Evolutionary conservation across 2,888 invertebrate genomes (phyloP).

Genomic region (Lycaena phlaeas): DNA sequence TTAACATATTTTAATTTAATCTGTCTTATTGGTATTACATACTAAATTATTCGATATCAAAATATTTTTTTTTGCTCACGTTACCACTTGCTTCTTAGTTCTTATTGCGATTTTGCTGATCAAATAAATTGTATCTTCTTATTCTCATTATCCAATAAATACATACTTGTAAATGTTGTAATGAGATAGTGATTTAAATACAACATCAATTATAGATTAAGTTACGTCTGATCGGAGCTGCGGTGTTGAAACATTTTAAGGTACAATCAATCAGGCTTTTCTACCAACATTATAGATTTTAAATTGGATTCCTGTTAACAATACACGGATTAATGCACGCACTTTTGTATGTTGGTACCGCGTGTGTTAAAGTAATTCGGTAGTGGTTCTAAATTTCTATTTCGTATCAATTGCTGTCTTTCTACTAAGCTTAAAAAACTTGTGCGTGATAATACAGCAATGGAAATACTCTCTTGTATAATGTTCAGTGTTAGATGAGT

Average conservation of each 20-base stretch:
- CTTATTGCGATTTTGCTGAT: too few species aligned
- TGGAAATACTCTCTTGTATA: constrained; percentile 42
- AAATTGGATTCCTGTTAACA: constrained; percentile 68
- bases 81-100: too few species aligned
- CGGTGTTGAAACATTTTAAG: constrained; percentile 39
- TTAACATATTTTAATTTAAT: too few species aligned
- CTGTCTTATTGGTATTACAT: too few species aligned
- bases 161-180: background rate
- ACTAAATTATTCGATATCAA: too few species aligned
- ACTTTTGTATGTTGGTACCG: constrained; percentile 47
- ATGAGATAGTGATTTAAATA: background rate
- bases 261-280: constrained; percentile 66
- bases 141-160: too few species aligned
- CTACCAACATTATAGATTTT: constrained; percentile 55
- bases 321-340: constrained; percentile 57
- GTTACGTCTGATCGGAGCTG: background rate
- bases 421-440: background rate
- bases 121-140: too few species aligned
- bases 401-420: constrained; percentile 22
- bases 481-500: too few species aligned
- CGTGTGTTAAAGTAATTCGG: constrained; percentile 11
- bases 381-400: constrained; percentile 11
- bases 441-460: constrained; percentile 17
- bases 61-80: too few species aligned
- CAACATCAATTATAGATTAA: constrained; percentile 10